These are phyloP conservation scores for Tangara arthus DNA, from an alignment of 2,797 vertebrate species.

Conservation along the genomic window DNA sequence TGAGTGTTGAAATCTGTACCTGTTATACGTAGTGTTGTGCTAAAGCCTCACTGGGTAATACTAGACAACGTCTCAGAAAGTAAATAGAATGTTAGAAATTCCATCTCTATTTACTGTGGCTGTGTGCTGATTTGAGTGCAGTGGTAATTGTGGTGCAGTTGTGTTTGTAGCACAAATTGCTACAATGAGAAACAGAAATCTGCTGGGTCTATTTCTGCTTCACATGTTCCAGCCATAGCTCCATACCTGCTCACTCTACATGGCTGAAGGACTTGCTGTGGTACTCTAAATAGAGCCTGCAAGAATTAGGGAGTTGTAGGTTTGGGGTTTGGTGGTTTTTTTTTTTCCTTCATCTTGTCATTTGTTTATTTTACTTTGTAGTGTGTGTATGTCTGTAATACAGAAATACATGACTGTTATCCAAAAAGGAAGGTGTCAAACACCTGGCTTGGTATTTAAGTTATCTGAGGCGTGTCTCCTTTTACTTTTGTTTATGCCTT, in stretches of 20 bases:
- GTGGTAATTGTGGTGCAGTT: background rate
- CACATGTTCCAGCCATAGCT: background rate
- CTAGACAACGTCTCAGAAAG: background rate
- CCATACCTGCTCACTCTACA: background rate
- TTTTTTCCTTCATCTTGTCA: background rate
- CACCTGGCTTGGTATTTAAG: background rate
- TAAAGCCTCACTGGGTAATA: background rate
- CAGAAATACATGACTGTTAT: background rate
- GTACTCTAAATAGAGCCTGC: background rate
- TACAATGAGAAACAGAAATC: background rate
- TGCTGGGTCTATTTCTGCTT: background rate
- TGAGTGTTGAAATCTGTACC: background rate
- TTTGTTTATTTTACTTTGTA: background rate
- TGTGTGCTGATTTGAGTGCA: background rate
- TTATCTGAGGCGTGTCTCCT: background rate
- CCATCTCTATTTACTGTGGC: background rate
- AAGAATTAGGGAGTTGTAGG: background rate
- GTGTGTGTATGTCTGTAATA: background rate
- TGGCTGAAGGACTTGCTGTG: background rate
- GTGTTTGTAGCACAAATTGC: background rate
- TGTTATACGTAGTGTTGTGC: background rate
- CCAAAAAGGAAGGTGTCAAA: background rate
- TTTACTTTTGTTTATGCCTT: background rate
- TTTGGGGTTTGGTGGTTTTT: background rate
- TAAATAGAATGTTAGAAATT: background rate